These are phyloP conservation scores for Centropristis striata DNA, from an alignment of 2,113 vertebrate species.

Conservation along the genomic window DNA sequence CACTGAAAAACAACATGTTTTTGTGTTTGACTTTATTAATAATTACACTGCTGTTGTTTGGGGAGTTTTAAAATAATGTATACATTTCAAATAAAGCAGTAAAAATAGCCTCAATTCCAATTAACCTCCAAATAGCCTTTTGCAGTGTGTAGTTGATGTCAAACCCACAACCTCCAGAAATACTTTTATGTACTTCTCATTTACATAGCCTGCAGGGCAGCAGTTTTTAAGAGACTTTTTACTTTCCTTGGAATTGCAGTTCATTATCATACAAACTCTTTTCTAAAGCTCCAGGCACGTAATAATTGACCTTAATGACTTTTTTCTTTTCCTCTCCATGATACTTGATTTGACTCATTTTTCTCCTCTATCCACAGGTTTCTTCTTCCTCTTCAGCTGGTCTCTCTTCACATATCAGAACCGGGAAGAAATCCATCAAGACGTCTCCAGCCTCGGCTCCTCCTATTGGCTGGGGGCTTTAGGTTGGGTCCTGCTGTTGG, in stretches of 20 bases:
- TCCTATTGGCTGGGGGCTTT: slow-evolving; percentile 82
- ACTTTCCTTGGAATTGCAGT: slow-evolving; percentile 56
- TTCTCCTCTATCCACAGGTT: slow-evolving; percentile 71
- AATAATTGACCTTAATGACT: slow-evolving; percentile 65
- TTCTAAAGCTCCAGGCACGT: slow-evolving; percentile 49
- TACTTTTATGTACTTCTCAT: slow-evolving; percentile 40
- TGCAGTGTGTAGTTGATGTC: slow-evolving; percentile 51
- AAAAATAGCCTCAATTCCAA: slow-evolving; percentile 2
- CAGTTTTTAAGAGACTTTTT: slow-evolving; percentile 52
- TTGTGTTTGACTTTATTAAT: not conserved
- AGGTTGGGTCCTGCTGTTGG: slow-evolving; percentile 78
- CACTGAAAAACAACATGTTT: not conserved
- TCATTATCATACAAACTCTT: slow-evolving; percentile 70
- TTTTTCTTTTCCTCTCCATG: slow-evolving; percentile 27
- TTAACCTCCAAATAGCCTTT: slow-evolving; percentile 55
- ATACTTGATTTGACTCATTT: slow-evolving; percentile 40
- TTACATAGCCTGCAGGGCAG: slow-evolving; percentile 55
- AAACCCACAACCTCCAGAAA: slow-evolving; percentile 27
- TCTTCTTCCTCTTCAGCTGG: slow-evolving; percentile 87
- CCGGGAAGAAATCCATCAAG: slow-evolving; percentile 72
- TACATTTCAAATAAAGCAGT: not conserved
- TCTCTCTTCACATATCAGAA: slow-evolving; percentile 84
- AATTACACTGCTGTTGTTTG: not conserved
- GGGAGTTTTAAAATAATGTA: slow-evolving; percentile 20
- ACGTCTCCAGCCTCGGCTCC: slow-evolving; percentile 76